Base-by-base conservation (phyloP, 2,113 vertebrate genomes). In the Cynocephalus volans region DNA sequence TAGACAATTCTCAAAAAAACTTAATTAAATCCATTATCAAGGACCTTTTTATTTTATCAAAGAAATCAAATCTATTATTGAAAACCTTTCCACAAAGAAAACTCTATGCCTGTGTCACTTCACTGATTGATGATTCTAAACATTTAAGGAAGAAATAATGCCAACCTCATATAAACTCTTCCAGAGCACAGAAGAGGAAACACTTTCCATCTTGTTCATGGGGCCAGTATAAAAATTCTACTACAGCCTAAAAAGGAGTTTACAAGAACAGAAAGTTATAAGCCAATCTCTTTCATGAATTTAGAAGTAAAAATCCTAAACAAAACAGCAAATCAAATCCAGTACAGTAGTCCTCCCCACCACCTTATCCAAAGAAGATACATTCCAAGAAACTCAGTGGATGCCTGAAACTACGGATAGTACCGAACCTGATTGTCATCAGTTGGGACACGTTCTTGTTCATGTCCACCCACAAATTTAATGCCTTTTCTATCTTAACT, bases 271-370 rank as follows among this genome's bases (percentile, higher is more conserved):
- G 36, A 93, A 93, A 88, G 94, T 56, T 67, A 75, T 4, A 93
- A 88, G 10, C 36, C n/a, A 65, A 80, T 83, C 28, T 75, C 28
- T 79, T 88, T 87, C n/a, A 76, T 54, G 36, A 58, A 84, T 84
- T 94, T 88, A 73, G 82, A 81, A 91, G 56, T 6, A 94, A 84
- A 73, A 90, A 64, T 76, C 8, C 70, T 80, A 86, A 91, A 70
- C 13, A 65, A 85, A 77, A 80, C 0, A 84, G 10, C 17, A 96
- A 76, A 52, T 92, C 23, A 88, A 56, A 70, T 58, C 15, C 21
- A 81, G 15, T 33, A 87, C 41, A 41, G 41, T 41, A 41, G 41
- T 41, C 41, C 41, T 41, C 41, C 41, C 41, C 41, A 41, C 41
- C 41, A 41, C 41, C 41, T 41, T 41, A 41, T 41, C 41, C 41